Evolutionary conservation across 2,113 vertebrate species (phyloP).

Genomic region (Gallinago jamesoni): DNA sequence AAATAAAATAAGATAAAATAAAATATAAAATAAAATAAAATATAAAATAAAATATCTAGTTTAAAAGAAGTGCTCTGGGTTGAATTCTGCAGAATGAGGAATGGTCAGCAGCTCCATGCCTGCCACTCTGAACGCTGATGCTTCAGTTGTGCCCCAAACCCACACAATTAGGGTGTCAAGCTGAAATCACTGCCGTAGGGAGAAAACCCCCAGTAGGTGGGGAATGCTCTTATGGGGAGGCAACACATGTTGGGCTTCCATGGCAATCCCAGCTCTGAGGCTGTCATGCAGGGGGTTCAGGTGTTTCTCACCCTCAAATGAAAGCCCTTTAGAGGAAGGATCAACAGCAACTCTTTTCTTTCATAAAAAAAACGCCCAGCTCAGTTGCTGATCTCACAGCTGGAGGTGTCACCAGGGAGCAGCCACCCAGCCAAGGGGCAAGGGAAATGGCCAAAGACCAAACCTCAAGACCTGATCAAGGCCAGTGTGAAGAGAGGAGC

Average conservation of each 20-base stretch:
- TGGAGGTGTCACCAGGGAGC: rapidly evolving
- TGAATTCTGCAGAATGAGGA: background rate
- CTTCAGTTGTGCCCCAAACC: background rate
- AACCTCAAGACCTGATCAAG: background rate
- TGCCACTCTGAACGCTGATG: background rate
- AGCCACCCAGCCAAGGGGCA: background rate
- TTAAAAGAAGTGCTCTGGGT: background rate
- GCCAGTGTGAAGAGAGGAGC: background rate
- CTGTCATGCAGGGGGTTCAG: background rate
- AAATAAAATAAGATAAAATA: background rate
- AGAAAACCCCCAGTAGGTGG: rapidly evolving
- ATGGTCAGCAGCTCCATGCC: background rate
- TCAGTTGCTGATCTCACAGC: rapidly evolving
- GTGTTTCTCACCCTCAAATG: background rate
- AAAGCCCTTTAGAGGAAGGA: background rate
- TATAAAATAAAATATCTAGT: background rate
- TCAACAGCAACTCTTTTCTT: background rate
- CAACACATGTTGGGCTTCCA: rapidly evolving
- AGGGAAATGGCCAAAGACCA: rapidly evolving
- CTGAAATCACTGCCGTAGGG: background rate
- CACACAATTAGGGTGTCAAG: rapidly evolving
- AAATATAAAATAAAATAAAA: background rate
- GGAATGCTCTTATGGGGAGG: background rate
- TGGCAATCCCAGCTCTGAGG: rapidly evolving
- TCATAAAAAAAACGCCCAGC: background rate